Conservation (phyloP, 2,888 invertebrate species). For the Brenthis hecate region DNA sequence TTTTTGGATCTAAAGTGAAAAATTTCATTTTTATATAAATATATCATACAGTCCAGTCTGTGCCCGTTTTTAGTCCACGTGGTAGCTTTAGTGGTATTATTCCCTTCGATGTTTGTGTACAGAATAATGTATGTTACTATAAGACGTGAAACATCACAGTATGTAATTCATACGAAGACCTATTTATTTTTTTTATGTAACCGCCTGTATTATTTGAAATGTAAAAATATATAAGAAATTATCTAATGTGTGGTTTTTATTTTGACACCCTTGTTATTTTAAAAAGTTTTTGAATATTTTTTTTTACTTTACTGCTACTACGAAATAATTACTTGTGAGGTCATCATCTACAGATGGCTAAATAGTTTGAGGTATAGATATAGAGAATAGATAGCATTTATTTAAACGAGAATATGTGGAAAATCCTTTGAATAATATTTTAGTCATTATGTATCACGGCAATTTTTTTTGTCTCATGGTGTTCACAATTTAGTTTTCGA, state of each 20-base stretch:
- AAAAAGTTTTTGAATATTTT: not conserved
- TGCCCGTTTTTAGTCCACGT: slow-evolving; percentile 26
- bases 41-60: not conserved
- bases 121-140: slow-evolving; percentile 45
- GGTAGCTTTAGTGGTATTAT: slow-evolving; percentile 28
- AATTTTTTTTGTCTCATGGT: too few species aligned
- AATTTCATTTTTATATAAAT: not conserved
- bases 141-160: slow-evolving; percentile 53
- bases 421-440: too few species aligned
- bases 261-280: slow-evolving; percentile 28
- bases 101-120: slow-evolving; percentile 41
- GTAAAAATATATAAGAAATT: slow-evolving; percentile 80
- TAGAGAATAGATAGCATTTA: too few species aligned
- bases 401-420: too few species aligned
- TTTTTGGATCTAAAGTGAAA: not conserved
- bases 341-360: too few species aligned
- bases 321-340: too few species aligned
- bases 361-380: too few species aligned
- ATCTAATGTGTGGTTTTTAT: slow-evolving; percentile 51
- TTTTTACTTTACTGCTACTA: not conserved
- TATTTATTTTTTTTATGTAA: slow-evolving; percentile 79
- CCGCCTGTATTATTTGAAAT: slow-evolving; percentile 79
- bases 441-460: too few species aligned
- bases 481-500: too few species aligned
- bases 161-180: slow-evolving; percentile 58